These are phyloP conservation scores for Clostera curtula DNA, from an alignment of 2,888 invertebrate species.

Conservation along the genomic window DNA sequence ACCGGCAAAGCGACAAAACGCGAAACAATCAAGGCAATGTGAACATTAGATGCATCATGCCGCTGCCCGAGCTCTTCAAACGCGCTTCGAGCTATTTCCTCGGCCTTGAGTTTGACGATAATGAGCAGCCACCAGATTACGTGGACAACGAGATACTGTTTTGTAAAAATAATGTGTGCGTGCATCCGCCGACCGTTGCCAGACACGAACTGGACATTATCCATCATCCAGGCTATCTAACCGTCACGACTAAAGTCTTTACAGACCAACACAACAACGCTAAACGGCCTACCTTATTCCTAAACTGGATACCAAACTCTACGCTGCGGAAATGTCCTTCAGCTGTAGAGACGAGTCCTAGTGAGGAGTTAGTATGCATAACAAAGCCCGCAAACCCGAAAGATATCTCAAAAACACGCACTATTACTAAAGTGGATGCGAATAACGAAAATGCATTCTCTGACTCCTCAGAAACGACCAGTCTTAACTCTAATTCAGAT, in stretches of 20 bases:
- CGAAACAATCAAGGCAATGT: conserved; percentile 47
- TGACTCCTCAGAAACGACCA: conserved; percentile 71
- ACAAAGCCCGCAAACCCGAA: conserved; percentile 39
- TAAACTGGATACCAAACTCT: conserved; percentile 96
- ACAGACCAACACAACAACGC: conserved; percentile 84
- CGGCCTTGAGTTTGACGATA: conserved; percentile 78
- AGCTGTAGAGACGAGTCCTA: conserved; percentile 77
- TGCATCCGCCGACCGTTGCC: conserved; percentile 92
- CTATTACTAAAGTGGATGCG: conserved; percentile 42
- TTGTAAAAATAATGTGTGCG: conserved; percentile 98
- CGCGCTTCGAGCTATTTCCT: conserved; percentile 87
- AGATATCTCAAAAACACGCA: conserved; percentile 34
- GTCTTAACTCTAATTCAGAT: conserved; percentile 68
- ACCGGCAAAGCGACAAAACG: conserved; percentile 35
- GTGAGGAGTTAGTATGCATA: conserved; percentile 50
- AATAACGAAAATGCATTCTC: conserved; percentile 64
- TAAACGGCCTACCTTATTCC: conserved; percentile 85
- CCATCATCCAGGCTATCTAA: conserved; percentile 94
- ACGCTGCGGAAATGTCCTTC: conserved; percentile 90
- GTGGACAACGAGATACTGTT: conserved; percentile 90
- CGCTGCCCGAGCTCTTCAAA: conserved; percentile 83
- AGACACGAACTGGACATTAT: conserved; percentile 88
- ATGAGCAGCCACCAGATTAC: conserved; percentile 77
- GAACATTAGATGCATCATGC: conserved; percentile 72
- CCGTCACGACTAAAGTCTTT: conserved; percentile 88